Percentiles rank a stretch among this genome's conserved stretches.
Conservation (phyloP, 2,113 vertebrate genomes). For the Orientallactaga bullata region DNA sequence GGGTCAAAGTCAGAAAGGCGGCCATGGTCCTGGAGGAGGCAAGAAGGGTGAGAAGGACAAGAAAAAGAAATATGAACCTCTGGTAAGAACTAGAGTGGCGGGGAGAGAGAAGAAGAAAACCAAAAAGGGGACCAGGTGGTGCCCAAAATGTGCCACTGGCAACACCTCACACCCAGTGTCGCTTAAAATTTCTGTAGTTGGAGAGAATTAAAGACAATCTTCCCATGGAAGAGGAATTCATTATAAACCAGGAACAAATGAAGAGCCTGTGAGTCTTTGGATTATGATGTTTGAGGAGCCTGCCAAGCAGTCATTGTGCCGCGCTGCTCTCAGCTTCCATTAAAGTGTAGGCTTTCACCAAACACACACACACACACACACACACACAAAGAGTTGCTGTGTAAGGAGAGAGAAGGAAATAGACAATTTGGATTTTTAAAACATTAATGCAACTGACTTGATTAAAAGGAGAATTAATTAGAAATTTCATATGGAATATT, state of each 20-base stretch:
- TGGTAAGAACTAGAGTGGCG: slow-evolving; percentile 94
- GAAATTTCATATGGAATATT: not conserved
- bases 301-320: too few relatives aligned
- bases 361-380: too few relatives aligned
- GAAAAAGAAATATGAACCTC: slow-evolving; percentile 96
- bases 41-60: slow-evolving; percentile 88
- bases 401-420: not conserved
- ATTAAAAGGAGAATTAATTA: not conserved
- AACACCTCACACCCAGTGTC: not conserved
- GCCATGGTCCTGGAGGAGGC: too few relatives aligned
- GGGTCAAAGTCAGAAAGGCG: too few relatives aligned
- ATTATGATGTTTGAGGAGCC: too few relatives aligned
- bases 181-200: slow-evolving; percentile 90
- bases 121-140: slow-evolving; percentile 84
- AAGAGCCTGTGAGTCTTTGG: too few relatives aligned
- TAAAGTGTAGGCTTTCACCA: too few relatives aligned
- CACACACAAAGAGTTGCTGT: too few relatives aligned
- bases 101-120: slow-evolving; percentile 96
- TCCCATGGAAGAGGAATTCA: slow-evolving; percentile 99
- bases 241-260: slow-evolving; percentile 99
- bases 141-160: not conserved
- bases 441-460: not conserved
- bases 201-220: slow-evolving; percentile 99
- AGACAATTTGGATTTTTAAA: not conserved
- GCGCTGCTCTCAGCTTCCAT: too few relatives aligned